Evolutionary conservation across 2,888 invertebrate species (phyloP).

Genomic region (Muschampia plurimacula): DNA sequence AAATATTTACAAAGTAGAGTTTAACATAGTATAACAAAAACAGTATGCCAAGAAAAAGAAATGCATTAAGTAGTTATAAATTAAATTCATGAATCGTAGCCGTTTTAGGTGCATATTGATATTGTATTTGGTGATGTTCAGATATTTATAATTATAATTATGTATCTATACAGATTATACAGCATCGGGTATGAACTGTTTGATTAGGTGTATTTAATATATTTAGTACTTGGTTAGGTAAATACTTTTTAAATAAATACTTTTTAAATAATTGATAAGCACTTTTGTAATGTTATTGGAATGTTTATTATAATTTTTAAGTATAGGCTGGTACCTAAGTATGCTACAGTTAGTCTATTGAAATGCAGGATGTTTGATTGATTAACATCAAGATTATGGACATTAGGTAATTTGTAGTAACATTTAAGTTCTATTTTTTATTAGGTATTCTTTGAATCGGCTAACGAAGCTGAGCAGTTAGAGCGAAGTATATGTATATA

Average conservation of each 20-base stretch:
- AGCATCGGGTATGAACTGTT: background rate
- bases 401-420: background rate
- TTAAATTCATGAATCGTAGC: constrained; percentile 40
- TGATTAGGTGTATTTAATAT: no score
- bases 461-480: constrained; percentile 14
- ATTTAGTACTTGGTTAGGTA: no score
- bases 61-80: constrained; percentile 62
- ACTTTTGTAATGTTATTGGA: constrained; percentile 20
- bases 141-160: no score
- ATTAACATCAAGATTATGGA: background rate
- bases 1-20: constrained; percentile 82
- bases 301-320: constrained; percentile 29
- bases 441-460: constrained; percentile 12
- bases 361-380: background rate
- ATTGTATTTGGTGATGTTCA: background rate
- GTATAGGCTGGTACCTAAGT: background rate
- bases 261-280: constrained; percentile 25
- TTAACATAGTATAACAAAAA: constrained; percentile 76
- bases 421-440: constrained; percentile 12
- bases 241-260: background rate
- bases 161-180: background rate
- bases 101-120: constrained; percentile 7
- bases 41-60: constrained; percentile 66
- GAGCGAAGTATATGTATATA: background rate
- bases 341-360: constrained; percentile 4